Evolutionary conservation across 2,888 invertebrate genomes (phyloP).

Genomic region (Omphaloscelis lunosa): DNA sequence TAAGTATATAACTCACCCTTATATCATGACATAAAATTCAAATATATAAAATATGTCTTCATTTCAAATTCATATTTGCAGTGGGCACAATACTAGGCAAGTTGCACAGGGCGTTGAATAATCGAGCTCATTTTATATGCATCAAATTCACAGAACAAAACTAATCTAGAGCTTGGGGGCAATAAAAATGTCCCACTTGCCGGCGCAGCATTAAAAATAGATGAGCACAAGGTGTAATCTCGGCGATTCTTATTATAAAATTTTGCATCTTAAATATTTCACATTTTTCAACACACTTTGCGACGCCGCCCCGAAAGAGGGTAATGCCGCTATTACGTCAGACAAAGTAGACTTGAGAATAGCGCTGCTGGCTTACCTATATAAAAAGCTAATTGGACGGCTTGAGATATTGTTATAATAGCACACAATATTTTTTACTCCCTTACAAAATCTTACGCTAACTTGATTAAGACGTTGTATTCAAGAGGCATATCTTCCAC

Average conservation of each 20-base stretch:
- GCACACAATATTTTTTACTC: slow-evolving; percentile 60
- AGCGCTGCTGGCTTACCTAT: slow-evolving; percentile 68
- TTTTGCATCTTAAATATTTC: slow-evolving; percentile 87
- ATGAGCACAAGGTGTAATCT: slow-evolving; percentile 89
- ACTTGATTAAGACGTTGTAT: slow-evolving; percentile 39
- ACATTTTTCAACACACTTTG: slow-evolving; percentile 86
- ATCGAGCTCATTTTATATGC: slow-evolving; percentile 90
- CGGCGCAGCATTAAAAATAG: slow-evolving; percentile 86
- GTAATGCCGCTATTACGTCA: slow-evolving; percentile 80
- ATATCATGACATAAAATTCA: slow-evolving; percentile 58
- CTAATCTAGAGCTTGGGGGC: slow-evolving; percentile 88
- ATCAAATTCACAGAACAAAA: slow-evolving; percentile 90
- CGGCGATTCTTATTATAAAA: slow-evolving; percentile 88
- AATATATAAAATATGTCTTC: slow-evolving; percentile 74
- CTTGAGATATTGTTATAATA: slow-evolving; percentile 69
- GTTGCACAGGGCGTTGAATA: slow-evolving; percentile 85
- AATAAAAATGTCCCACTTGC: slow-evolving; percentile 90
- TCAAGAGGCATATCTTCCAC: slow-evolving; percentile 41
- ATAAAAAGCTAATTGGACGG: slow-evolving; percentile 71
- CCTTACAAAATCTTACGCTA: slow-evolving; percentile 52
- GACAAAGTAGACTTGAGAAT: slow-evolving; percentile 78
- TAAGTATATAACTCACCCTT: neutral
- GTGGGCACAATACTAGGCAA: slow-evolving; percentile 78
- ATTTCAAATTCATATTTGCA: slow-evolving; percentile 84
- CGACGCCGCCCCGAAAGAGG: slow-evolving; percentile 75